These are phyloP conservation scores for Pleuronectes platessa DNA, from an alignment of 2,113 vertebrate genomes.

Conservation along the genomic window DNA sequence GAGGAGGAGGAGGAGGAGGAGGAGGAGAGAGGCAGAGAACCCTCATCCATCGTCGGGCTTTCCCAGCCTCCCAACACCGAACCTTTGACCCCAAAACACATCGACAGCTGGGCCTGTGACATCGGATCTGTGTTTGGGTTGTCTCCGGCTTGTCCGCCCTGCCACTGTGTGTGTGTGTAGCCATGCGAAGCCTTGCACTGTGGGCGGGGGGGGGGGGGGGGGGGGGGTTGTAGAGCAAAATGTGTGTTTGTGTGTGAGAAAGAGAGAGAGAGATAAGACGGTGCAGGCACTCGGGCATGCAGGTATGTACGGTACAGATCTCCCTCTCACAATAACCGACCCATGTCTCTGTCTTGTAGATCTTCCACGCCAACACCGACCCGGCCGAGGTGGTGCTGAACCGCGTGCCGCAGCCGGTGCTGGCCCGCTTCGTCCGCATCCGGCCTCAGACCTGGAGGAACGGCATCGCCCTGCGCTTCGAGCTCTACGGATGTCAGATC, in stretches of 20 bases:
- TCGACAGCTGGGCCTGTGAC: slow-evolving; percentile 74
- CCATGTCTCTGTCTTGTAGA: slow-evolving; percentile 68
- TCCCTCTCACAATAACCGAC: slow-evolving; percentile 3
- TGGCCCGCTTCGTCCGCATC: slow-evolving; percentile 93
- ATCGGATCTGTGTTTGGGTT: slow-evolving; percentile 79
- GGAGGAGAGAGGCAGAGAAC: neutral
- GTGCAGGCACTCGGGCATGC: neutral
- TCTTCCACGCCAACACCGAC: slow-evolving; percentile 94
- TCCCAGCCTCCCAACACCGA: slow-evolving; percentile 65
- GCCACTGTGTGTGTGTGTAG: slow-evolving; percentile 59
- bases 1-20: slow-evolving; percentile 5
- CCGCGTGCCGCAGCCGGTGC: slow-evolving; percentile 90
- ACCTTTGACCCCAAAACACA: slow-evolving; percentile 76
- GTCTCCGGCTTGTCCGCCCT: slow-evolving; percentile 69
- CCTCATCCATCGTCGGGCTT: slow-evolving; percentile 47
- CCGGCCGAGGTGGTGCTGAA: slow-evolving; percentile 93
- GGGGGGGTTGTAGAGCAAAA: slow-evolving; percentile 16
- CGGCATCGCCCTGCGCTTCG: slow-evolving; percentile 94
- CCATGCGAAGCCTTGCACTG: slow-evolving; percentile 43
- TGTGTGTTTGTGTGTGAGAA: slow-evolving; percentile 7
- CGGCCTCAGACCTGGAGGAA: slow-evolving; percentile 93
- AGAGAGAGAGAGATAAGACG: slow-evolving; percentile 18
- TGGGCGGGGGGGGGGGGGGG: slow-evolving; percentile 29
- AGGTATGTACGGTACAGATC: neutral
- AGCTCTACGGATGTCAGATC: slow-evolving; percentile 95